Evolutionary conservation across 2,888 invertebrate species (phyloP).

Genomic region (Caenorhabditis sp.): DNA sequence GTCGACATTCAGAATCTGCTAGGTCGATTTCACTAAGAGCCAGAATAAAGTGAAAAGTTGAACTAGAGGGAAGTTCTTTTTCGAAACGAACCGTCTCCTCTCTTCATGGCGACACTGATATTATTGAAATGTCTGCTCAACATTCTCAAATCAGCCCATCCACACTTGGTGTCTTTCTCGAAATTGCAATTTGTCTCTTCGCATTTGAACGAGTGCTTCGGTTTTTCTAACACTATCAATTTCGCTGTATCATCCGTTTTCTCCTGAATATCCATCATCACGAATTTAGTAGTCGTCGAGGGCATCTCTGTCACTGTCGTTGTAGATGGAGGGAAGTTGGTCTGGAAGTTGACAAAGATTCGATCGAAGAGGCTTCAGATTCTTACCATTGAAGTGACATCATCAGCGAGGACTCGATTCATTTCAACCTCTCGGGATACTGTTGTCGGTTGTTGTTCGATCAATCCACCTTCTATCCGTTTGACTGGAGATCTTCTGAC

Average conservation of each 20-base stretch:
- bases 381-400: constrained; percentile 32
- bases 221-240: constrained; percentile 31
- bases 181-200: constrained; percentile 59
- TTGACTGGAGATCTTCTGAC: constrained; percentile 64
- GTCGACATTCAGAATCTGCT: too few species aligned
- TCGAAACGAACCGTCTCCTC: constrained; percentile 67
- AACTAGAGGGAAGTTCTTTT: too few species aligned
- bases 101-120: constrained; percentile 75
- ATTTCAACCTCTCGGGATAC: constrained; percentile 55
- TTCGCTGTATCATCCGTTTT: constrained; percentile 17
- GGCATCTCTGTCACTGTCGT: constrained; percentile 25
- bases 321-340: constrained; percentile 16
- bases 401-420: constrained; percentile 58
- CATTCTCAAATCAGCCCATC: constrained; percentile 74
- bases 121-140: constrained; percentile 74
- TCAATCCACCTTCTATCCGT: constrained; percentile 45
- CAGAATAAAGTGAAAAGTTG: too few species aligned
- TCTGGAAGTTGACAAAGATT: constrained; percentile 21
- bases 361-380: neutral
- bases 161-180: constrained; percentile 63
- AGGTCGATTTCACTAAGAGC: too few species aligned
- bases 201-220: constrained; percentile 27
- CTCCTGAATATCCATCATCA: constrained; percentile 31
- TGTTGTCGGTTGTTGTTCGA: constrained; percentile 16
- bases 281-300: constrained; percentile 7